These are phyloP conservation scores for Gisinianus flammeolus DNA, from an alignment of 2,888 invertebrate species.

Conservation along the genomic window DNA sequence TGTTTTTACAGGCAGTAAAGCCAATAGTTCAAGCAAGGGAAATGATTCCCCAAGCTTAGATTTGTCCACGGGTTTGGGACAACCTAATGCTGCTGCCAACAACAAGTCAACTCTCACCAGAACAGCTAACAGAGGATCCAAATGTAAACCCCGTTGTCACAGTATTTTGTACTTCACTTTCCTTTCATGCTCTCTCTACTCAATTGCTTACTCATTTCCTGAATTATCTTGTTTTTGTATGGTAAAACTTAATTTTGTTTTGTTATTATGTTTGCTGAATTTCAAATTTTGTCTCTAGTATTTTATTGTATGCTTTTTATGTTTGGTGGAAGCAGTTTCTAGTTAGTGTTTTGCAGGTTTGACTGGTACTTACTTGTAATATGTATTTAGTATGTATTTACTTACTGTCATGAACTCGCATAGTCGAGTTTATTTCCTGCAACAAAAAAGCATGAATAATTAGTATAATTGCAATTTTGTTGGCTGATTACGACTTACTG, in stretches of 20 bases:
- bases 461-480: background rate
- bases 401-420: too few relatives aligned
- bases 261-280: too few relatives aligned
- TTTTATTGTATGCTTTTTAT: too few relatives aligned
- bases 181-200: constrained; percentile 12
- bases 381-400: too few relatives aligned
- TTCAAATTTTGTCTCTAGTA: too few relatives aligned
- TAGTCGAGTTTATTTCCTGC: too few relatives aligned
- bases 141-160: constrained; percentile 50
- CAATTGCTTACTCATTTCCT: constrained; percentile 16
- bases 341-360: too few relatives aligned
- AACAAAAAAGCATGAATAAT: too few relatives aligned
- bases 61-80: constrained; percentile 47
- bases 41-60: constrained; percentile 55
- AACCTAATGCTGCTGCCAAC: constrained; percentile 43
- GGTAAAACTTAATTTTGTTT: background rate
- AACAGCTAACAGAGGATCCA: constrained; percentile 58
- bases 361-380: too few relatives aligned
- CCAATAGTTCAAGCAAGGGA: constrained; percentile 61
- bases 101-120: constrained; percentile 55
- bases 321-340: too few relatives aligned
- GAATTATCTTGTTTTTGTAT: background rate
- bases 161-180: constrained; percentile 33
- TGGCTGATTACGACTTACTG: background rate
- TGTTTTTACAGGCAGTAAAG: constrained; percentile 68